Conservation (phyloP, 2,888 invertebrate species). For the Hirtodrosophila trivittata region DNA sequence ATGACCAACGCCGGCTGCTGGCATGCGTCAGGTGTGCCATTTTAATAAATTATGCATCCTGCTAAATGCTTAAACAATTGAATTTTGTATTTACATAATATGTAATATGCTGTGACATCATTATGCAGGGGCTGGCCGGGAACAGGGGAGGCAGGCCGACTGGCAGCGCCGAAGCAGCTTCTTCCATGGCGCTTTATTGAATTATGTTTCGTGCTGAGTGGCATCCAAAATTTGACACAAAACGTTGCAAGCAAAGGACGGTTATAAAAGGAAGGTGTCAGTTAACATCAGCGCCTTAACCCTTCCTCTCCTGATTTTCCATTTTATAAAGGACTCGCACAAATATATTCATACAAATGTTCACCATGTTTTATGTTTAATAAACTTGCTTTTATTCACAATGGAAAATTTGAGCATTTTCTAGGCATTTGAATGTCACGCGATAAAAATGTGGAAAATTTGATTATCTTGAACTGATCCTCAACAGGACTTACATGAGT, state of each 20-base stretch:
- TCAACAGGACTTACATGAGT: too few species aligned
- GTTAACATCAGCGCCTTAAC: slow-evolving; percentile 22
- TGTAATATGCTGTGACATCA: slow-evolving; percentile 79
- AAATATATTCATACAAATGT: too few species aligned
- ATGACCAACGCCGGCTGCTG: slow-evolving; percentile 46
- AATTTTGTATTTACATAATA: slow-evolving; percentile 83
- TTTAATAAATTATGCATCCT: slow-evolving; percentile 83
- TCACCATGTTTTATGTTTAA: too few species aligned
- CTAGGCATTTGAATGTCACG: too few species aligned
- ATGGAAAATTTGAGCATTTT: too few species aligned
- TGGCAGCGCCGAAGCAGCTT: slow-evolving; percentile 19
- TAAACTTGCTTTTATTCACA: too few species aligned
- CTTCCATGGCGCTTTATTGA: slow-evolving; percentile 64
- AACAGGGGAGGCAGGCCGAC: neutral
- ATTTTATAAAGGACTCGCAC: too few species aligned
- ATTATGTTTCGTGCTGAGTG: slow-evolving; percentile 70
- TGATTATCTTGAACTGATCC: too few species aligned
- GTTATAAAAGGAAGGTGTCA: slow-evolving; percentile 4
- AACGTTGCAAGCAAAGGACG: slow-evolving; percentile 38
- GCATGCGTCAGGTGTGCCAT: slow-evolving; percentile 81
- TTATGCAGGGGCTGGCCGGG: slow-evolving; percentile 51
- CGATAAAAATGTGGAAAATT: too few species aligned
- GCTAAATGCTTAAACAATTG: slow-evolving; percentile 84
- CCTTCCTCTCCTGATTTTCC: neutral
- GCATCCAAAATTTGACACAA: slow-evolving; percentile 67